Base-by-base conservation (phyloP, 2,888 invertebrate species). In the Agonopterix heracliana region DNA sequence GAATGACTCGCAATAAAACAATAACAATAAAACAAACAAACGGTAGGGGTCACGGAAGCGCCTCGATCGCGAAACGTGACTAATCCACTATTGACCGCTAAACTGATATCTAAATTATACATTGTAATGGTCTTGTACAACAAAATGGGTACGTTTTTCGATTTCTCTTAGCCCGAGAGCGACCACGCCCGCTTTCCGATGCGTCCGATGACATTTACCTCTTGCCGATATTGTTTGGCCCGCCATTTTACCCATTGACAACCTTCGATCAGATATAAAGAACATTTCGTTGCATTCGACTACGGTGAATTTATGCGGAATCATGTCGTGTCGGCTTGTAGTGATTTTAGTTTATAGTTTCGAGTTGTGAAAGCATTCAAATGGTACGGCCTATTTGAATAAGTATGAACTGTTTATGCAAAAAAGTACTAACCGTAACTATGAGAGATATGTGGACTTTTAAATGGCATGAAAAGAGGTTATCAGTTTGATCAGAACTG, bases 161-260 rank as follows among this genome's bases (percentile, higher is more conserved):
- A 67, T 67, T 68, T 68, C 69, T 63, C 65, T 61, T 54, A n/a
- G 54, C 56, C 58, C 50, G 48, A 55, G 52, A 58, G 51, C 54
- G 49, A 49, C 60, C 68, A 62, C 70, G 74, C 74, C 71, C 57
- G 56, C 74, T 71, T 54, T 53, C 50, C 53, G 70, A 64, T 74
- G 69, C 70, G 70, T 71, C 66, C 60, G 78, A 78, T 79, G 78
- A 75, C 78, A 79, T 79, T 79, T 78, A 71, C 64, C 52, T 48
- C 49, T 26, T 52, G 49, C 57, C 55, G 73, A 76, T 75, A 73
- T 71, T 74, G 71, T 74, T 70, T 65, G 64, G 53, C 55, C 63
- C 57, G 64, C 62, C 66, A 68, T 70, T 71, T 60, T 67, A 68
- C 57, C 26, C 65, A 72, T 71, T 77, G 78, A 76, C 78, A 77